Evolutionary conservation across 1,140 invertebrate genomes (phyloP).

Genomic region (Caenorhabditis inopinata): DNA sequence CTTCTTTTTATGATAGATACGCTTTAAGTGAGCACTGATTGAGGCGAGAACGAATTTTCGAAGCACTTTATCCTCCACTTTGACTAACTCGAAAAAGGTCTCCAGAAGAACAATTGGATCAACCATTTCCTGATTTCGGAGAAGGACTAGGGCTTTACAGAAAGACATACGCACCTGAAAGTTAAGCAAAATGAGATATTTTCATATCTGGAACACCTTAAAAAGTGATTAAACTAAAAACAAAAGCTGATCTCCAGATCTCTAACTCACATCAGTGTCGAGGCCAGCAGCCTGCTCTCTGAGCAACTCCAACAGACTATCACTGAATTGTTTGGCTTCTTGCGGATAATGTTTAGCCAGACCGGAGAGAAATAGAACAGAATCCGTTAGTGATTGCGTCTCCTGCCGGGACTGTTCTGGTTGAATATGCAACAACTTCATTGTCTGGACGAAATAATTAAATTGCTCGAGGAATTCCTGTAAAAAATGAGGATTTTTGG

Average conservation of each 20-base stretch:
- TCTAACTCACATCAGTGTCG: constrained; percentile 48
- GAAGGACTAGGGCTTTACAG: constrained; percentile 54
- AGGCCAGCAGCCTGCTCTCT: constrained; percentile 45
- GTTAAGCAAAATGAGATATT: neutral
- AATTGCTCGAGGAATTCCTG: constrained; percentile 62
- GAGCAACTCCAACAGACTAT: constrained; percentile 47
- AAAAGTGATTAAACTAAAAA: no score
- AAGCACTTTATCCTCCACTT: constrained; percentile 60
- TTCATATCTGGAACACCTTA: neutral
- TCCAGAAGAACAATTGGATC: constrained; percentile 52
- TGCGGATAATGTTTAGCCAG: constrained; percentile 38
- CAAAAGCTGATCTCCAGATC: no score
- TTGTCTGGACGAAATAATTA: constrained; percentile 57
- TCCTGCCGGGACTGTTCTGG: constrained; percentile 58
- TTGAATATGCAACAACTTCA: constrained; percentile 63
- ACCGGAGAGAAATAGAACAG: constrained; percentile 35
- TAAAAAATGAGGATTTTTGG: neutral
- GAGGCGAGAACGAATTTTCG: constrained; percentile 58
- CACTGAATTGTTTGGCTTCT: constrained; percentile 45
- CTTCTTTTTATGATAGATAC: constrained; percentile 35
- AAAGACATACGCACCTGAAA: constrained; percentile 57
- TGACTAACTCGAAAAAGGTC: constrained; percentile 63
- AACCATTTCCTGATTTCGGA: constrained; percentile 53
- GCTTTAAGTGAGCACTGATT: constrained; percentile 49
- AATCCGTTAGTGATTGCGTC: constrained; percentile 39